These are phyloP conservation scores for Borostomias antarcticus DNA, from an alignment of 2,797 vertebrate genomes.

Conservation along the genomic window DNA sequence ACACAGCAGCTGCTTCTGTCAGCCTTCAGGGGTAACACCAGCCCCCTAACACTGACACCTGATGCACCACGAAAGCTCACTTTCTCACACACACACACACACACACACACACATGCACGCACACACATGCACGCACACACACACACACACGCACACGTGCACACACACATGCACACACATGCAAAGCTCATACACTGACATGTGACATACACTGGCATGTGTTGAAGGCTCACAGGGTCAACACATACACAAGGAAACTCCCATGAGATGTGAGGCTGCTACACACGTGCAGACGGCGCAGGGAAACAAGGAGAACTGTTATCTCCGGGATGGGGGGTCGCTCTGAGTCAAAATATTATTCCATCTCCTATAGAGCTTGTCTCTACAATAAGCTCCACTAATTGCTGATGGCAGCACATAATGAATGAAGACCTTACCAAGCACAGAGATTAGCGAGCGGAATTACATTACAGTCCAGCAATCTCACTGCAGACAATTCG, in stretches of 20 bases:
- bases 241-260: neutral
- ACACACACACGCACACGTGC: conserved; percentile 3
- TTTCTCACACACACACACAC: neutral
- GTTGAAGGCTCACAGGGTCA: no score
- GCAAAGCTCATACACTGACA: neutral
- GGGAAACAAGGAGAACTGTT: conserved; percentile 9
- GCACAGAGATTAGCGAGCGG: conserved; percentile 60
- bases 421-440: conserved; percentile 67
- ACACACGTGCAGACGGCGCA: neutral
- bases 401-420: conserved; percentile 62
- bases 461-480: conserved; percentile 41
- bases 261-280: neutral
- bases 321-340: conserved; percentile 21
- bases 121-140: conserved; percentile 9
- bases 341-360: conserved; percentile 50
- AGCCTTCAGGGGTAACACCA: conserved; percentile 52
- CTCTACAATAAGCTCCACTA: conserved; percentile 59
- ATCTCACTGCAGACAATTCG: conserved; percentile 53
- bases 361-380: conserved; percentile 34
- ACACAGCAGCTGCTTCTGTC: conserved; percentile 62
- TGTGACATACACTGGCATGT: neutral
- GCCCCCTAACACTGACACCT: conserved; percentile 51
- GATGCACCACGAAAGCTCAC: conserved; percentile 53
- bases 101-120: conserved; percentile 12
- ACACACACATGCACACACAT: conserved; percentile 14